These are phyloP conservation scores for Spheniscus humboldti DNA, from an alignment of 2,797 vertebrate genomes.

Conservation along the genomic window DNA sequence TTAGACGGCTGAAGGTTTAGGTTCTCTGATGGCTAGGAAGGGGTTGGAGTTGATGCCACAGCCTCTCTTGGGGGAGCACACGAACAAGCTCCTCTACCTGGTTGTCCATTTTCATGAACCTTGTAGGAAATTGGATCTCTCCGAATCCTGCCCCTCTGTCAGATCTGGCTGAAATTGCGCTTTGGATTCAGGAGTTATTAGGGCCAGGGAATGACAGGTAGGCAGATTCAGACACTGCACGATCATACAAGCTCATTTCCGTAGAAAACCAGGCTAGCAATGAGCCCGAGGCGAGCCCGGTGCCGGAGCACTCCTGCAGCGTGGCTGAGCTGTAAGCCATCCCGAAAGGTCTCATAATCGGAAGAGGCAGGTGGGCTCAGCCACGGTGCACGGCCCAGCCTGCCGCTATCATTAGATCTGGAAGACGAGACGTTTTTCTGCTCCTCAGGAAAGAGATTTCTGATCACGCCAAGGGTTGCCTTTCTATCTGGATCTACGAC, in stretches of 20 bases:
- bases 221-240: neutral
- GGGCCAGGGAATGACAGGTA: neutral
- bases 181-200: neutral
- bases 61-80: neutral
- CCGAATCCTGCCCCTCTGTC: neutral
- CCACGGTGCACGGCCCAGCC: neutral
- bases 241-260: neutral
- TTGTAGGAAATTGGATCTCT: rapidly evolving
- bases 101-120: rapidly evolving
- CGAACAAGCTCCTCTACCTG: rapidly evolving
- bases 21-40: neutral
- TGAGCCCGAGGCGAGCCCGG: neutral
- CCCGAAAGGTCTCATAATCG: neutral
- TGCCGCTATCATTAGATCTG: rapidly evolving
- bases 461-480: rapidly evolving
- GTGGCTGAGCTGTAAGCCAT: neutral
- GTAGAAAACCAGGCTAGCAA: neutral
- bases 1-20: rapidly evolving
- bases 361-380: neutral
- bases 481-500: rapidly evolving
- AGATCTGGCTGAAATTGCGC: neutral
- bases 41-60: neutral
- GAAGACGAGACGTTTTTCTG: neutral
- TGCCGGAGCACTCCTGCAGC: neutral
- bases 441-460: neutral